Conservation (phyloP, 2,888 invertebrate species). For the Leptinotarsa tumamoca region DNA sequence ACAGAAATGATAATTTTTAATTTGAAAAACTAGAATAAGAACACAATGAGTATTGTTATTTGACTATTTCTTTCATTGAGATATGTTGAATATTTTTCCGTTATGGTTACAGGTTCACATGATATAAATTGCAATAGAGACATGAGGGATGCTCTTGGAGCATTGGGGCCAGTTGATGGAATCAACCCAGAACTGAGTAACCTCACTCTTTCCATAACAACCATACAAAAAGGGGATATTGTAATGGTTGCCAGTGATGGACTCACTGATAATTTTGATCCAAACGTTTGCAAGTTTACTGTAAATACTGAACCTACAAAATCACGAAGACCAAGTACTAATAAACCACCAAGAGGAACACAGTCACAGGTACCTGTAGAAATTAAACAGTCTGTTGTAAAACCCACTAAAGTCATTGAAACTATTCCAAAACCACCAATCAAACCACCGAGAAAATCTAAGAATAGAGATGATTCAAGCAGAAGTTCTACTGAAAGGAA, state of each 20-base stretch:
- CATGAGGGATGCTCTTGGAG: slow-evolving; percentile 90
- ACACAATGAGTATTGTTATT: no score
- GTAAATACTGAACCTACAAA: slow-evolving; percentile 65
- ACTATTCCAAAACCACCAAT: slow-evolving; percentile 49
- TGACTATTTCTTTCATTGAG: no score
- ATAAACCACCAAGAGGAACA: slow-evolving; percentile 29
- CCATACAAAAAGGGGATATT: slow-evolving; percentile 83
- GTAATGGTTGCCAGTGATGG: slow-evolving; percentile 92
- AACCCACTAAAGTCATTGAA: slow-evolving; percentile 34
- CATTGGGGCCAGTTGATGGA: slow-evolving; percentile 88
- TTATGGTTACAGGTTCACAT: slow-evolving; percentile 74
- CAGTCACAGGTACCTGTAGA: slow-evolving; percentile 36
- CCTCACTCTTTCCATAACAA: slow-evolving; percentile 85
- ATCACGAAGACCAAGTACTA: slow-evolving; percentile 61
- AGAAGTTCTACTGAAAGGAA: slow-evolving; percentile 42
- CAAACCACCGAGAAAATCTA: slow-evolving; percentile 56
- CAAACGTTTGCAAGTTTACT: slow-evolving; percentile 90
- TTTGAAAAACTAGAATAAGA: no score
- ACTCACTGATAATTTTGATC: slow-evolving; percentile 91
- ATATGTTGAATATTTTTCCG: neutral
- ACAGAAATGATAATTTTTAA: no score
- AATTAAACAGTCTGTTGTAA: slow-evolving; percentile 41
- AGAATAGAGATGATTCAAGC: slow-evolving; percentile 66
- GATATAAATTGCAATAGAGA: slow-evolving; percentile 86
- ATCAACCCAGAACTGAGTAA: slow-evolving; percentile 87